phyloP scores from a whole-genome alignment of 2,797 vertebrate species.

The Acanthornis magna region DNA sequence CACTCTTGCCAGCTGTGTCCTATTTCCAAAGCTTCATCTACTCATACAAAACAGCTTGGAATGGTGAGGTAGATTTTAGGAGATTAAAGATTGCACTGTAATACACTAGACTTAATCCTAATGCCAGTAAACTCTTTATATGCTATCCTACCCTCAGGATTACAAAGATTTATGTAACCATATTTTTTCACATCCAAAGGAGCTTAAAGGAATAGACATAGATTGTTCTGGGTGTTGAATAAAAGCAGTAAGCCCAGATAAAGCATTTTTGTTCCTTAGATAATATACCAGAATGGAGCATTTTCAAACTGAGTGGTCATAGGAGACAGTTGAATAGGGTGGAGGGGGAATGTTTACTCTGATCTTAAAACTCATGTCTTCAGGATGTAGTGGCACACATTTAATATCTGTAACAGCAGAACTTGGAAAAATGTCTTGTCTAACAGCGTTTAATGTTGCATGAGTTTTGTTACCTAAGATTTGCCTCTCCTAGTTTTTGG shows the following conservation, averaged over 20 bases:
- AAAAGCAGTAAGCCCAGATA: slow-evolving; percentile 50
- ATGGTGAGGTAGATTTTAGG: slow-evolving; percentile 57
- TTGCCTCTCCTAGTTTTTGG: neutral
- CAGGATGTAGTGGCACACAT: neutral
- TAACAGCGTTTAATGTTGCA: neutral
- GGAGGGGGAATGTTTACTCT: neutral
- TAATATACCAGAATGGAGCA: neutral
- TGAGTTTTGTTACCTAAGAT: neutral
- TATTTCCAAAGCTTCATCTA: slow-evolving; percentile 55
- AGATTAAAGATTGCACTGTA: slow-evolving; percentile 58
- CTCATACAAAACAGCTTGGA: slow-evolving; percentile 39
- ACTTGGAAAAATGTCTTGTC: neutral
- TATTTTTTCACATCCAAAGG: slow-evolving; percentile 58
- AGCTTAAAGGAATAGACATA: slow-evolving; percentile 56
- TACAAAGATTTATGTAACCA: slow-evolving; percentile 70
- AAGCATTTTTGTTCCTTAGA: slow-evolving; percentile 38
- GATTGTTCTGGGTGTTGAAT: slow-evolving; percentile 66
- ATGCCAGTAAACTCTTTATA: slow-evolving; percentile 54
- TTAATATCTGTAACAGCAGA: neutral
- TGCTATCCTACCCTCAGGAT: slow-evolving; percentile 32
- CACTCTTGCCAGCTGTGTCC: slow-evolving; percentile 56
- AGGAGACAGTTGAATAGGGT: neutral
- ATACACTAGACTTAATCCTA: slow-evolving; percentile 52
- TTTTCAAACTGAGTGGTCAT: slow-evolving; percentile 19
- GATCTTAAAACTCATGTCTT: neutral